These are phyloP conservation scores for Ateles fusciceps DNA, from an alignment of 2,797 vertebrate genomes.

Conservation along the genomic window DNA sequence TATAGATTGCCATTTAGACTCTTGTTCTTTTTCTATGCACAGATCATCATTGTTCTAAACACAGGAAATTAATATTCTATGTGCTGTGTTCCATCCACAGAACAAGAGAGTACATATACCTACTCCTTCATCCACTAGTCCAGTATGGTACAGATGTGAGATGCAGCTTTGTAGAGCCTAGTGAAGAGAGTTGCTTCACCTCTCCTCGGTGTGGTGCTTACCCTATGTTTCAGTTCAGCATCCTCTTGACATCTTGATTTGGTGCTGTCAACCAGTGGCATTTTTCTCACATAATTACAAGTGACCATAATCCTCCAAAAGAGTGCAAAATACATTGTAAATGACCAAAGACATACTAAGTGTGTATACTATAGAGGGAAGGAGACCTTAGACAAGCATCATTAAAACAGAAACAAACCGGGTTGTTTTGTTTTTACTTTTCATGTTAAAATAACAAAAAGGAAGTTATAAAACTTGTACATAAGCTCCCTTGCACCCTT, in stretches of 20 bases:
- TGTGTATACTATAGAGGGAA: not conserved
- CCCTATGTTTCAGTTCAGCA: not conserved
- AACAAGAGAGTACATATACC: not conserved
- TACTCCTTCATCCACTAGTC: not conserved
- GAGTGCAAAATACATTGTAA: not conserved
- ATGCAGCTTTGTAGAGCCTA: not conserved
- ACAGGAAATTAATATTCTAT: not conserved
- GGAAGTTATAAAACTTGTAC: not conserved
- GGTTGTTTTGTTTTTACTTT: not conserved
- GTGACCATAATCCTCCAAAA: not conserved
- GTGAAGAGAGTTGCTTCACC: not conserved
- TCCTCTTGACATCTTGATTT: not conserved
- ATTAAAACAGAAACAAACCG: not conserved
- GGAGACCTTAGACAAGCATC: not conserved
- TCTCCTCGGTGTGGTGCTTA: not conserved
- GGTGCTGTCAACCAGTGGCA: not conserved
- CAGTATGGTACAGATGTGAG: not conserved
- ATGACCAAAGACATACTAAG: not conserved
- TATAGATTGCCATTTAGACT: not conserved
- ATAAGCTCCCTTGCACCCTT: not conserved
- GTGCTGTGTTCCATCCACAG: not conserved
- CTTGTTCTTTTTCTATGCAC: not conserved
- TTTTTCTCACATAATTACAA: conserved; percentile 32
- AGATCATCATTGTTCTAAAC: not conserved
- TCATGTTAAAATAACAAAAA: conserved; percentile 11